Percentiles rank a stretch among this genome's conserved stretches.
Conservation (phyloP, 2,113 vertebrate genomes). For the Cercocebus atys region DNA sequence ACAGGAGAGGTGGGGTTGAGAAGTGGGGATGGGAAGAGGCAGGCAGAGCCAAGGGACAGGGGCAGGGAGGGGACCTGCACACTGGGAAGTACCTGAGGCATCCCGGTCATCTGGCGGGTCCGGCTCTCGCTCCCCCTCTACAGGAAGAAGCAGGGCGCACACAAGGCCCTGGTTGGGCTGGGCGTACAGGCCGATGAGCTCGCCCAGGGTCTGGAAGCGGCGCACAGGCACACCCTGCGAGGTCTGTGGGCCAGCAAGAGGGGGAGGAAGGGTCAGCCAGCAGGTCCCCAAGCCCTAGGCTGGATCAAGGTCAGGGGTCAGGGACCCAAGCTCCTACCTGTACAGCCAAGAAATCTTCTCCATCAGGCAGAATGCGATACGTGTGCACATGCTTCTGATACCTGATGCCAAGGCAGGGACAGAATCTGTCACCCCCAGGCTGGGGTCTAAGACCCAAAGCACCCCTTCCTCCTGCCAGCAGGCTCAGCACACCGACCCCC, state of each 20-base stretch:
- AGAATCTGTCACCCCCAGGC: neutral
- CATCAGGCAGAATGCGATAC: constrained; percentile 96
- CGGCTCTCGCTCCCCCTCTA: constrained; percentile 90
- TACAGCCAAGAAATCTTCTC: constrained; percentile 95
- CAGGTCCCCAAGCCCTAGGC: neutral
- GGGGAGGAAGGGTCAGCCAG: neutral
- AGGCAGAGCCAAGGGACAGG: neutral
- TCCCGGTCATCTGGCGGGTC: constrained; percentile 91
- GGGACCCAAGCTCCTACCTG: constrained; percentile 87
- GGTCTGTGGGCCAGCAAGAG: constrained; percentile 83
- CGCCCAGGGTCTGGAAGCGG: constrained; percentile 93
- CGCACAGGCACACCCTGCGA: constrained; percentile 96
- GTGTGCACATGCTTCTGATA: constrained; percentile 99
- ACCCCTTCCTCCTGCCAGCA: neutral
- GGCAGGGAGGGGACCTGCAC: neutral
- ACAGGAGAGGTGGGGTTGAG: neutral
- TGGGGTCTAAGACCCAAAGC: neutral
- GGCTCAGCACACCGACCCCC: neutral
- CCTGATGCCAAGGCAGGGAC: constrained; percentile 78
- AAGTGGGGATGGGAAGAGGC: neutral
- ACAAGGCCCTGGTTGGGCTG: constrained; percentile 98
- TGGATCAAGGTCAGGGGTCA: neutral
- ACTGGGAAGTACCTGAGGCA: constrained; percentile 88
- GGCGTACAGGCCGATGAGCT: constrained; percentile 93
- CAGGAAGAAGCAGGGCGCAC: constrained; percentile 91